A percentile compares a stretch with the other conserved stretches of the same genome.
Evolutionary conservation across 2,113 vertebrate species (phyloP).

Genomic region (Sphaerodactylus townsendi): DNA sequence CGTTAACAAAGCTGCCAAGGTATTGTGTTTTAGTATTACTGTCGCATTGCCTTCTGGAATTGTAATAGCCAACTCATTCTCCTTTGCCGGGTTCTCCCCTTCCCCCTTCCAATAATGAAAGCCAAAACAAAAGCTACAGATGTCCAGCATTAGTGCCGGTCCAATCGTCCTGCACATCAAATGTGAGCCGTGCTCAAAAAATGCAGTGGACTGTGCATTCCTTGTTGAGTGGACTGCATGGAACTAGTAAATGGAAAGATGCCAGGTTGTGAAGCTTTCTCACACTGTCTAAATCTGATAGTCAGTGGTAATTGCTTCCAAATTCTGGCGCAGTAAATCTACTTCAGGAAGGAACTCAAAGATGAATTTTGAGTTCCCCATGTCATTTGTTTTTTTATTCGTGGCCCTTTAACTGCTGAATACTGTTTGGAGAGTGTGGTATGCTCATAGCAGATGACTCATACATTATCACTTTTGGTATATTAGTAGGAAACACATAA

Average conservation of each 20-base stretch:
- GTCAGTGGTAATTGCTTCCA: not conserved
- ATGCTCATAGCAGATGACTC: not conserved
- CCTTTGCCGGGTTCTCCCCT: fast-evolving
- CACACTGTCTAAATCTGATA: not conserved
- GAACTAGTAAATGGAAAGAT: not conserved
- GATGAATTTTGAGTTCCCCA: not conserved
- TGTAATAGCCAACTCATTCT: not conserved
- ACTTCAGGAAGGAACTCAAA: not conserved
- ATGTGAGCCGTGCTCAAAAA: not conserved
- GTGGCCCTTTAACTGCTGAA: not conserved
- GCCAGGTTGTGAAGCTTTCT: not conserved
- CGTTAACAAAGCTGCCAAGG: conserved; percentile 95
- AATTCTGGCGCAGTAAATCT: not conserved
- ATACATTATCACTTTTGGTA: not conserved
- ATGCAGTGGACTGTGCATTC: not conserved
- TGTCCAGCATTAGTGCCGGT: not conserved
- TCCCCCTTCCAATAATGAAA: not conserved
- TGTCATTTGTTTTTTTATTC: not conserved
- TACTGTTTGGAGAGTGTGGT: not conserved
- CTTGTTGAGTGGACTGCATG: not conserved
- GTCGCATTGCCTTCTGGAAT: not conserved
- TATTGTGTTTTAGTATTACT: conserved; percentile 40
- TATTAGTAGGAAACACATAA: not conserved
- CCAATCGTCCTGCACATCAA: not conserved
- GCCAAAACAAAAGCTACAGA: not conserved